Conservation (phyloP, 2,797 vertebrate species). For the Enoplosus armatus region DNA sequence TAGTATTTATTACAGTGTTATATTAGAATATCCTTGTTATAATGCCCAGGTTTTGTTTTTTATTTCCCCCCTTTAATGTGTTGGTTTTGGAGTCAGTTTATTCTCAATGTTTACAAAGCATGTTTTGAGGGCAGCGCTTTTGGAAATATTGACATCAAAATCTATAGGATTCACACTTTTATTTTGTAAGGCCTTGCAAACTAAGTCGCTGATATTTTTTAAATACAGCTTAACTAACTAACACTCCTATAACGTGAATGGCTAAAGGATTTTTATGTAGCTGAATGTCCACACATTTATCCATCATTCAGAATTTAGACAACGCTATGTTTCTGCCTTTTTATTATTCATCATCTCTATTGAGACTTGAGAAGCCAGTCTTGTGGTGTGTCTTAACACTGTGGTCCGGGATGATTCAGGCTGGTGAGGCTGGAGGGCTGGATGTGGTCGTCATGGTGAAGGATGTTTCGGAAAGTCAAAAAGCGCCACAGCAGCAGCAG, state of each 20-base stretch:
- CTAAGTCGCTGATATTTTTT: not conserved
- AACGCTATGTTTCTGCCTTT: too few species aligned
- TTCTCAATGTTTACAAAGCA: not conserved
- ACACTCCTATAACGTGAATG: not conserved
- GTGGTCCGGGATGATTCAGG: conserved; percentile 31
- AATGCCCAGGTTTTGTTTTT: not conserved
- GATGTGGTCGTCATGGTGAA: conserved; percentile 86
- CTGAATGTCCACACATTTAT: too few species aligned
- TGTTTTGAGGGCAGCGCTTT: not conserved
- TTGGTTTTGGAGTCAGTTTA: not conserved
- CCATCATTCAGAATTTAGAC: too few species aligned
- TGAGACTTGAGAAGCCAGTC: conserved; percentile 14
- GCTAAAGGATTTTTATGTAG: too few species aligned
- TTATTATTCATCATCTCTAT: conserved; percentile 22
- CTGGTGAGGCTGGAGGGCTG: conserved; percentile 53
- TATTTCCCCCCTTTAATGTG: not conserved
- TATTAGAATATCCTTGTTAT: not conserved
- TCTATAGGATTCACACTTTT: not conserved
- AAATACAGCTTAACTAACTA: not conserved
- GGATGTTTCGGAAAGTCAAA: conserved; percentile 98
- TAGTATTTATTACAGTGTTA: not conserved
- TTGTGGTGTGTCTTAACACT: not conserved
- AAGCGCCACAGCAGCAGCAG: conserved; percentile 99
- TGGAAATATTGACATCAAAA: not conserved
- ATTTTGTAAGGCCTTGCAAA: not conserved